Evolutionary conservation across 2,113 vertebrate species (phyloP).

Genomic region (Myrmecobius fasciatus): DNA sequence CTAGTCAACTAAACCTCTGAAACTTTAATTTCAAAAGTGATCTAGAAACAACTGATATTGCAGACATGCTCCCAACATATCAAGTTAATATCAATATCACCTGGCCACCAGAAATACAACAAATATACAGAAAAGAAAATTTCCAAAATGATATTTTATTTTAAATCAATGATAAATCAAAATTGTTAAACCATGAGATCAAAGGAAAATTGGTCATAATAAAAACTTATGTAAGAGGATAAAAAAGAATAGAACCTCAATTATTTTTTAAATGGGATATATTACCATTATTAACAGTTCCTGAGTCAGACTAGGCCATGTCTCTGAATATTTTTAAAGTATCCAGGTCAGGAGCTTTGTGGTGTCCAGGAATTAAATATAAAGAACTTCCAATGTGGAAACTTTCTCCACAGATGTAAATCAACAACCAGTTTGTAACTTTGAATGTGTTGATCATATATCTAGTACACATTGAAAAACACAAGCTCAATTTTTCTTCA

Average conservation of each 20-base stretch:
- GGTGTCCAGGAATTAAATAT: neutral
- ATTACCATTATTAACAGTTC: neutral
- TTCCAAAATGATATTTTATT: neutral
- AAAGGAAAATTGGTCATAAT: neutral
- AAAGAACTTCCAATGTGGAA: neutral
- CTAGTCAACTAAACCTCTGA: constrained; percentile 36
- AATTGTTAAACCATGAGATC: neutral
- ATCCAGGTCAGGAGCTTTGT: neutral
- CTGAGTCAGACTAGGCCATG: neutral
- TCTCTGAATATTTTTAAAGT: neutral
- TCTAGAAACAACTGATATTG: neutral
- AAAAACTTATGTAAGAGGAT: neutral
- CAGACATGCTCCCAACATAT: neutral
- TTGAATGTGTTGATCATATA: neutral
- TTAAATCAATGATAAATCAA: neutral
- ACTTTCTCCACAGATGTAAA: neutral
- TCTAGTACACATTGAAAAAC: neutral
- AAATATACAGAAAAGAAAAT: neutral
- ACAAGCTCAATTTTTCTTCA: neutral
- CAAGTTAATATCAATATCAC: neutral
- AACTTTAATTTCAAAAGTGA: constrained; percentile 39
- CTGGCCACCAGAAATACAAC: constrained; percentile 26
- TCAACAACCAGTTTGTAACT: neutral
- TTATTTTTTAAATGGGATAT: neutral
- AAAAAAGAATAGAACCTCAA: neutral